These are phyloP conservation scores for Hypselothyrea guttata DNA, from an alignment of 2,888 invertebrate species.

Conservation along the genomic window DNA sequence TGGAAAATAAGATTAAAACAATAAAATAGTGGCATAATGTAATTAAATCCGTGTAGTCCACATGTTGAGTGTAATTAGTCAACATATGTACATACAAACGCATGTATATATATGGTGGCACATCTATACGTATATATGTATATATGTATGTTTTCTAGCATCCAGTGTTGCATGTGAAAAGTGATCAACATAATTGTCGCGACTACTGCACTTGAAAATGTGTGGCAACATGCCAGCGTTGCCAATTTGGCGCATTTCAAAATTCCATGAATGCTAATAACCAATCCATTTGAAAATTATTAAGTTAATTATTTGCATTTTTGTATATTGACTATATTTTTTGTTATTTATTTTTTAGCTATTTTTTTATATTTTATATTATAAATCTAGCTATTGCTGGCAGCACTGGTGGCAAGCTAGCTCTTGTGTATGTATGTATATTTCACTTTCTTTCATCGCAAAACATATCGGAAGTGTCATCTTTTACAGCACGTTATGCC, in stretches of 20 bases:
- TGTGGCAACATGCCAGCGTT: slow-evolving; percentile 37
- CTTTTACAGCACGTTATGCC: slow-evolving; percentile 11
- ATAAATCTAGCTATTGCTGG: too few relatives aligned
- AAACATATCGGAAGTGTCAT: slow-evolving; percentile 26
- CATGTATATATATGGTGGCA: not conserved
- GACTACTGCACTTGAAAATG: slow-evolving; percentile 9
- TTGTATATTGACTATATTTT: too few relatives aligned
- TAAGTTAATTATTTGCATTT: too few relatives aligned
- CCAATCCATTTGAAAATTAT: too few relatives aligned
- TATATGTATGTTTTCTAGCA: not conserved
- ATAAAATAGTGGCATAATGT: slow-evolving; percentile 41
- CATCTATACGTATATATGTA: not conserved
- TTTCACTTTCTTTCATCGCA: slow-evolving; percentile 58
- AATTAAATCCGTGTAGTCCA: slow-evolving; percentile 18
- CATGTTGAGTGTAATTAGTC: slow-evolving; percentile 2
- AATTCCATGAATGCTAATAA: too few relatives aligned
- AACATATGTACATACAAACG: too few relatives aligned
- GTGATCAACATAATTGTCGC: too few relatives aligned
- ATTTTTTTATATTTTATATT: too few relatives aligned
- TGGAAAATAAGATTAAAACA: slow-evolving; percentile 13
- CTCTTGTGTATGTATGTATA: slow-evolving; percentile 4
- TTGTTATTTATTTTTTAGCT: too few relatives aligned
- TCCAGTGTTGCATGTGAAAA: too few relatives aligned
- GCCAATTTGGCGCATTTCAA: too few relatives aligned
- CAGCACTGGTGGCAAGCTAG: too few relatives aligned